Evolutionary conservation across 2,888 invertebrate species (phyloP).

Genomic region (Amitus sp.): DNA sequence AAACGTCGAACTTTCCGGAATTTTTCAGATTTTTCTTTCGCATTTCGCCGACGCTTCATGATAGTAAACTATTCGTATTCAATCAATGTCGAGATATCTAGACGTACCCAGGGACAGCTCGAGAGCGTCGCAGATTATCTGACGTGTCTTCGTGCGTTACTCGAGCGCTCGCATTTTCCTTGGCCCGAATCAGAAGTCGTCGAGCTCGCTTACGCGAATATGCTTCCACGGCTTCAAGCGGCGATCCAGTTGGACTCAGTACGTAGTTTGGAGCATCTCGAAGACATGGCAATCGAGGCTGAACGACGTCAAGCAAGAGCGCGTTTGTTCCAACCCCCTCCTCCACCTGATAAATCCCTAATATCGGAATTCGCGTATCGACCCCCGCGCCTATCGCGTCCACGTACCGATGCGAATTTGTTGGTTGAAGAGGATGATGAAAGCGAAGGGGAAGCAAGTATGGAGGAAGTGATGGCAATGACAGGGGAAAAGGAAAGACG

Average conservation of each 20-base stretch:
- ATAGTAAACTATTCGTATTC: too few relatives aligned
- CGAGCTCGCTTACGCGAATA: conserved; percentile 2
- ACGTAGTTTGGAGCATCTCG: not conserved
- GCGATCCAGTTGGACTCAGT: not conserved
- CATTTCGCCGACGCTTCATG: too few relatives aligned
- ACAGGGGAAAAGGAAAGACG: too few relatives aligned
- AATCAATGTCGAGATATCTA: too few relatives aligned
- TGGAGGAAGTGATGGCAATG: too few relatives aligned
- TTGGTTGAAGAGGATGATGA: too few relatives aligned
- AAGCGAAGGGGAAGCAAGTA: too few relatives aligned
- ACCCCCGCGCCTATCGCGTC: not conserved
- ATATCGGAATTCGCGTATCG: conserved; percentile 11
- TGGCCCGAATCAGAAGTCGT: not conserved
- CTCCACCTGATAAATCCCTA: conserved; percentile 8
- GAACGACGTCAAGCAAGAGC: not conserved
- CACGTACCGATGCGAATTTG: too few relatives aligned
- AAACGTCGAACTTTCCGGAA: too few relatives aligned
- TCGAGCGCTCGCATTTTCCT: not conserved
- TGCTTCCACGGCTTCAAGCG: conserved; percentile 4
- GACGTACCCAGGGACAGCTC: not conserved
- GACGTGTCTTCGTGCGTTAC: not conserved
- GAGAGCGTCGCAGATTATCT: conserved; percentile 6
- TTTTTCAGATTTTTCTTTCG: too few relatives aligned
- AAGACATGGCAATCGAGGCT: not conserved
- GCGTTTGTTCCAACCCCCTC: not conserved